A percentile compares a stretch with the other conserved stretches of the same genome.
phyloP scores from a whole-genome alignment of 2,888 invertebrate species.

The Erannis defoliaria region DNA sequence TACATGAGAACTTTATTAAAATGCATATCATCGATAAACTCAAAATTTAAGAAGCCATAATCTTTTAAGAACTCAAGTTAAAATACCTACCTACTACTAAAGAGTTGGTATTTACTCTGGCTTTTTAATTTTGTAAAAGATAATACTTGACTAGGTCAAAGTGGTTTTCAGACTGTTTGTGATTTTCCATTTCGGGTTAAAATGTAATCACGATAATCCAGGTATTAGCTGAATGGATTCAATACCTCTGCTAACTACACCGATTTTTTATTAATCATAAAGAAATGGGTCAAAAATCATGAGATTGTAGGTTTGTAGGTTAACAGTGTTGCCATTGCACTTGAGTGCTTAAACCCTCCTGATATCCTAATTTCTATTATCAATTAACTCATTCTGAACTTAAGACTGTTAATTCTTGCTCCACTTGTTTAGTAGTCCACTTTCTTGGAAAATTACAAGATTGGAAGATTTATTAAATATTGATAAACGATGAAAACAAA shows the following conservation, averaged over 20 bases:
- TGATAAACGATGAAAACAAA: background rate
- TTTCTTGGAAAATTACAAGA: slow-evolving; percentile 8
- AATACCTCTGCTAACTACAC: background rate
- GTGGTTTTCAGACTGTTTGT: background rate
- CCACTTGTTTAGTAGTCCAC: too few species aligned
- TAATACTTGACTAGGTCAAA: background rate
- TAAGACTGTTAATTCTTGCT: slow-evolving; percentile 2
- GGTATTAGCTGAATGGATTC: background rate
- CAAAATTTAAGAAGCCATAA: too few species aligned
- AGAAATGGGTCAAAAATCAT: slow-evolving; percentile 1
- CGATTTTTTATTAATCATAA: background rate
- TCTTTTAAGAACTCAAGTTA: too few species aligned
- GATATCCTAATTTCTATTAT: slow-evolving; percentile 30
- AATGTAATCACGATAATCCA: too few species aligned
- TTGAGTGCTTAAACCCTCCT: slow-evolving; percentile 1
- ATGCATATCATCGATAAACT: too few species aligned
- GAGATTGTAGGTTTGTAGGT: background rate
- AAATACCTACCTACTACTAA: too few species aligned
- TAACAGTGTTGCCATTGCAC: slow-evolving; percentile 1
- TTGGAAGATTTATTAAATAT: background rate
- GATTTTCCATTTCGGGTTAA: background rate
- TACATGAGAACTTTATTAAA: too few species aligned
- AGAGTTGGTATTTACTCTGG: too few species aligned
- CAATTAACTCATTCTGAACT: slow-evolving; percentile 14
- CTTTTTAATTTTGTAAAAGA: too few species aligned